Base-by-base conservation (phyloP, 2,797 vertebrate species). In the Pteropus rufus region DNA sequence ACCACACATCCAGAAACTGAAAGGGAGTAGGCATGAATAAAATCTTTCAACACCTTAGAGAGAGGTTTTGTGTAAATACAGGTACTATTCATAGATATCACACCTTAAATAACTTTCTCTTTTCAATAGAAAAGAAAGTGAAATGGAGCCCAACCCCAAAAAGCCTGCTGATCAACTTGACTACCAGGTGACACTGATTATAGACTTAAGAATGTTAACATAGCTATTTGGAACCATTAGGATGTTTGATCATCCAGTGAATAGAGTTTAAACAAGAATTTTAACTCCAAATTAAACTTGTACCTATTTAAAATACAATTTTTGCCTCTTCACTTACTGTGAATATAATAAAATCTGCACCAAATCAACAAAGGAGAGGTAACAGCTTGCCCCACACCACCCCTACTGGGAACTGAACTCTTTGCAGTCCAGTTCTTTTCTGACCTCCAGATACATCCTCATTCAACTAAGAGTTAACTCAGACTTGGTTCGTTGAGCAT, bases 51-150 rank as follows among this genome's bases (percentile, higher is more conserved):
- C 65, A 72, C 15, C 31, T 88, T 84, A 62, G 75, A 69, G 54
- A 64, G 56, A 90, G 29, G 34, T 90, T 95, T 94, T 60, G 5
- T 84, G 54, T 87, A 95, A 97, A 92, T 34, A 77, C 72, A 95
- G 56, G 9, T 95, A 4, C n/a, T 96, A 23, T 87, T 96, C 81
- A 95, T 79, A 88, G 94, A 95, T 44, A 81, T 34, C 96, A 97
- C 96, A 96, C 88, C 92, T 86, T 69, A 82, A 96, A 84, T 84
- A 97, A 72, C 77, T 98, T 96, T 95, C 73, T 96, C 64, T 41
- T 65, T 98, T 97, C 95, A 69, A 69, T 58, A 90, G 92, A 14
- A 86, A 91, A 97, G 67, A 34, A 39, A 26, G 29, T n/a, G n/a
- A 83, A 93, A 65, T 76, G 67, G 8, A 97, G 15, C 52, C 90